Percentiles rank a stretch among this genome's conserved stretches.
Conservation (phyloP, 2,113 vertebrate genomes). For the Phaethornis superciliosus region DNA sequence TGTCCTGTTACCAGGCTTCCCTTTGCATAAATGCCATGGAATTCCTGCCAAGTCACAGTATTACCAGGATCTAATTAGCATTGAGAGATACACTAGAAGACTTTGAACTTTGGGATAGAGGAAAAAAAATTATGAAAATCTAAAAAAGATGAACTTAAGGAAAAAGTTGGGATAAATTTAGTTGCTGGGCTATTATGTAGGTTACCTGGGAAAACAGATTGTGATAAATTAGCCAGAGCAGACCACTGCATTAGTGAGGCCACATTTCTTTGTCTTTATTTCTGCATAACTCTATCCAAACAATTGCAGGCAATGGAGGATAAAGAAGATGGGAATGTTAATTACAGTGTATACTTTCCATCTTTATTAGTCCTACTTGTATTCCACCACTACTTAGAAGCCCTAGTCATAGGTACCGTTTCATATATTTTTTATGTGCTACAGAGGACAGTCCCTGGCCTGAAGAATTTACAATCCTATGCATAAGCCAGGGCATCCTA, state of each 20-base stretch:
- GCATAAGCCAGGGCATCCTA: neutral
- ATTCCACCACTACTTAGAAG: neutral
- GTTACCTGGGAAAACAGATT: neutral
- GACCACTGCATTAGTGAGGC: neutral
- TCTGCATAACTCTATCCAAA: neutral
- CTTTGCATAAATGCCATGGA: neutral
- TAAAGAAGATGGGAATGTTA: neutral
- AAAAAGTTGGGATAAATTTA: neutral
- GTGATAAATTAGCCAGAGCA: neutral
- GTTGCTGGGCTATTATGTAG: neutral
- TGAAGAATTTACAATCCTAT: neutral
- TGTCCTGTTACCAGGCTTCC: neutral
- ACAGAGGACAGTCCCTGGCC: neutral
- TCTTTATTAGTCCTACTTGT: neutral
- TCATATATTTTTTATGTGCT: neutral
- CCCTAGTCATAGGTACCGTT: neutral
- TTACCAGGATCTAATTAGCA: conserved; percentile 29
- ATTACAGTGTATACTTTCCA: neutral
- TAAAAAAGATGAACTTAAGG: neutral
- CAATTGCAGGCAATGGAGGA: neutral
- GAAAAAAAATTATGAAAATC: conserved; percentile 52
- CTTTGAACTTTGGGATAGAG: neutral
- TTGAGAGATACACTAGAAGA: conserved; percentile 3
- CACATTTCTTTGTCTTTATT: neutral
- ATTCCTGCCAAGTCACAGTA: conserved; percentile 7